Conservation (phyloP, 2,888 invertebrate genomes). For the Timema cristinae region DNA sequence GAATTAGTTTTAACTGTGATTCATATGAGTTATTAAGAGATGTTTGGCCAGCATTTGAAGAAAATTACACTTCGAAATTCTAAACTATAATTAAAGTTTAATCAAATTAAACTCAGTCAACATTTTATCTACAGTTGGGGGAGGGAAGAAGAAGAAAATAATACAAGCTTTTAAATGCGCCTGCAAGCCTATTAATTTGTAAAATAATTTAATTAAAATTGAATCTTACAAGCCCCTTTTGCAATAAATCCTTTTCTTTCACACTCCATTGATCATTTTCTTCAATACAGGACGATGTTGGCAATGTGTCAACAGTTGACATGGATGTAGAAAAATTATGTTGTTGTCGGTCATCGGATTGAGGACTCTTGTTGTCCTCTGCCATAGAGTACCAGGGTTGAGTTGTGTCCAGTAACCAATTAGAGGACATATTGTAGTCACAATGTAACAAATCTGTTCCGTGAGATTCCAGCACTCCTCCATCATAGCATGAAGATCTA, state of each 20-base stretch:
- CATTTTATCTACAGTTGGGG: no score
- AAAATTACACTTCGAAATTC: no score
- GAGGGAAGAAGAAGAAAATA: no score
- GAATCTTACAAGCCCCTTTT: slow-evolving; percentile 53
- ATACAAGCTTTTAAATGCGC: no score
- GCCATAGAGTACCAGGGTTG: slow-evolving; percentile 51
- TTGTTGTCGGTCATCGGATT: slow-evolving; percentile 40
- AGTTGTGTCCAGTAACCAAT: slow-evolving; percentile 60
- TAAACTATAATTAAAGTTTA: no score
- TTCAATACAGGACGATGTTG: slow-evolving; percentile 39
- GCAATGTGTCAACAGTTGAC: background rate
- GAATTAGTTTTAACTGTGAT: no score
- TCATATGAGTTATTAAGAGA: no score
- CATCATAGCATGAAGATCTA: slow-evolving; percentile 39
- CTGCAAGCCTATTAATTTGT: background rate
- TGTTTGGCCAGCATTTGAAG: no score
- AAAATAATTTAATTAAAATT: slow-evolving; percentile 11
- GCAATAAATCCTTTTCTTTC: slow-evolving; percentile 53
- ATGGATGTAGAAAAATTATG: no score
- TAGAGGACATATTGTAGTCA: slow-evolving; percentile 39
- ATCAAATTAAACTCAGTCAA: no score
- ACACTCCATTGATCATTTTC: slow-evolving; percentile 47
- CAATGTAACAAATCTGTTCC: slow-evolving; percentile 42
- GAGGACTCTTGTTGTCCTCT: slow-evolving; percentile 16
- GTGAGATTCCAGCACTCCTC: slow-evolving; percentile 42